Evolutionary conservation across 2,113 vertebrate genomes (phyloP).

Genomic region (Heterocephalus glaber): DNA sequence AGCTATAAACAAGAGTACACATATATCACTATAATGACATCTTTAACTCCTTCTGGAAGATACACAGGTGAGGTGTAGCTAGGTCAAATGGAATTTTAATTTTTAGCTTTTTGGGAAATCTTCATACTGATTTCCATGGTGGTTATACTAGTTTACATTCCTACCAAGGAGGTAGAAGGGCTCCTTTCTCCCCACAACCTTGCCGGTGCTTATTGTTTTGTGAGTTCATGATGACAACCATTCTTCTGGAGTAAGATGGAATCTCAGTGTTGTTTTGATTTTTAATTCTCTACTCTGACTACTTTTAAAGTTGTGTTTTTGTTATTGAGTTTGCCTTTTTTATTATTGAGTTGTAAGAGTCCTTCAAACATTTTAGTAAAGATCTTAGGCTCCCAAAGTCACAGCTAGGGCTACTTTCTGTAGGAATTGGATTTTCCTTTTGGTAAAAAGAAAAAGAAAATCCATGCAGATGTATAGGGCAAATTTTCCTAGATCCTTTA

Average conservation of each 20-base stretch:
- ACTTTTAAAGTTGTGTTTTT: neutral
- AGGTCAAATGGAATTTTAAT: neutral
- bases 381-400: neutral
- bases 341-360: neutral
- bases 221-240: neutral
- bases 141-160: neutral
- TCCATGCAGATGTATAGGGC: neutral
- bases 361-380: neutral
- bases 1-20: neutral
- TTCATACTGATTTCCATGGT: neutral
- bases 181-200: neutral
- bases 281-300: neutral
- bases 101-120: neutral
- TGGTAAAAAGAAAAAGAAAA: constrained; percentile 7
- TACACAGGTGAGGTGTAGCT: neutral
- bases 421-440: neutral
- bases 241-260: neutral
- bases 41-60: neutral
- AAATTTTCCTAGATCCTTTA: neutral
- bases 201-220: neutral
- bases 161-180: neutral
- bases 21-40: neutral
- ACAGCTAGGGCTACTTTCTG: neutral
- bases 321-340: neutral
- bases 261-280: neutral